Conservation (phyloP, 2,888 invertebrate species). For the Orchesellides sinensis region DNA sequence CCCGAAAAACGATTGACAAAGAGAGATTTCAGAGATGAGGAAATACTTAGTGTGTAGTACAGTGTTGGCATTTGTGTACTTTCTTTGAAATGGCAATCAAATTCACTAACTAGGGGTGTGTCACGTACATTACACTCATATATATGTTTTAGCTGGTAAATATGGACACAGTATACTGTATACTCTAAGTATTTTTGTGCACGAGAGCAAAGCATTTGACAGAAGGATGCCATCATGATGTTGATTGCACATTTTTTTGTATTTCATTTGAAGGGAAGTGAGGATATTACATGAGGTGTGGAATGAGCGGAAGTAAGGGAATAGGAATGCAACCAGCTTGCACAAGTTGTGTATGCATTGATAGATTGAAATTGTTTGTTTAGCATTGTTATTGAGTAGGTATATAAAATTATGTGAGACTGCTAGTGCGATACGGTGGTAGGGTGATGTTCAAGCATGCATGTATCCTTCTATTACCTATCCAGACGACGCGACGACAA, state of each 20-base stretch:
- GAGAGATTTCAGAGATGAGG: no score
- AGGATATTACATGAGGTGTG: constrained; percentile 12
- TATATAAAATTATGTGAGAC: no score
- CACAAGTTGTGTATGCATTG: background rate
- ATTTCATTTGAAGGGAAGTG: constrained; percentile 15
- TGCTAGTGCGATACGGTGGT: background rate
- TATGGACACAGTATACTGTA: background rate
- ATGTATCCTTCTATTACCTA: background rate
- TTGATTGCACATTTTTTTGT: constrained; percentile 10
- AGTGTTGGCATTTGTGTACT: no score
- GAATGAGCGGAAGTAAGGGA: constrained; percentile 19
- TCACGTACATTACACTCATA: background rate
- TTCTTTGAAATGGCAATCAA: no score
- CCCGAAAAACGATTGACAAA: no score
- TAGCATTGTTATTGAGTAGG: no score
- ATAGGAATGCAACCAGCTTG: constrained; percentile 2
- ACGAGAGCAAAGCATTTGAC: constrained; percentile 2
- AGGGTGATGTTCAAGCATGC: constrained; percentile 6
- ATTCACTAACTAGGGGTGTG: background rate
- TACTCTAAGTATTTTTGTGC: background rate
- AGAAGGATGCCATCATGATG: constrained; percentile 23
- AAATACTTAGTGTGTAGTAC: no score
- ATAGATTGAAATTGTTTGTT: background rate
- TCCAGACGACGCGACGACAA: background rate
- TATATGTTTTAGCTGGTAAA: no score